A percentile compares a stretch with the other conserved stretches of the same genome.
phyloP scores from a whole-genome alignment of 2,888 invertebrate genomes.

The Agrochola macilenta region DNA sequence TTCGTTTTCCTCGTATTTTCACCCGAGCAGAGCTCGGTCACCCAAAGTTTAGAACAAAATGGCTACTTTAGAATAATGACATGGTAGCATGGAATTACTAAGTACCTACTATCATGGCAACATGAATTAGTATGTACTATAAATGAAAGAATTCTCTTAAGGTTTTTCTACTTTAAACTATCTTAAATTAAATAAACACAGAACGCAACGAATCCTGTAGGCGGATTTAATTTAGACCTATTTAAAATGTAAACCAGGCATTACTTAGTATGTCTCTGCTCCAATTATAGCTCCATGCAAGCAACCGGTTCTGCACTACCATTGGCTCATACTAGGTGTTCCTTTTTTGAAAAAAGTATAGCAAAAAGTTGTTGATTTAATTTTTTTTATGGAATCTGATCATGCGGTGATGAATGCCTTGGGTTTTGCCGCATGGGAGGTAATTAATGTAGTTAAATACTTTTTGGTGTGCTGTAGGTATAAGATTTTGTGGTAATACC shows the following conservation, averaged over 20 bases:
- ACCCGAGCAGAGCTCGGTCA: no score
- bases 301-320: slow-evolving; percentile 29
- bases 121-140: no score
- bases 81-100: no score
- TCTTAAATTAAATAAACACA: slow-evolving; percentile 3
- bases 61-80: no score
- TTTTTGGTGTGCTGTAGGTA: slow-evolving; percentile 12
- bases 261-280: slow-evolving; percentile 36
- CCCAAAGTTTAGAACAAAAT: no score
- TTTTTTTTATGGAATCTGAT: slow-evolving; percentile 43
- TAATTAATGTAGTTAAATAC: background rate
- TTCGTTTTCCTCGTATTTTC: no score
- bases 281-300: slow-evolving; percentile 34
- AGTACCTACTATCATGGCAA: no score
- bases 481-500: background rate
- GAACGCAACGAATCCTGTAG: slow-evolving; percentile 29
- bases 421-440: slow-evolving; percentile 7
- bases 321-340: slow-evolving; percentile 11
- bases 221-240: slow-evolving; percentile 39
- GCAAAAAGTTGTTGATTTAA: slow-evolving; percentile 26
- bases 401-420: slow-evolving; percentile 17
- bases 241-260: slow-evolving; percentile 27
- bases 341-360: slow-evolving; percentile 27
- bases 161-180: background rate
- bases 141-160: background rate